Base-by-base conservation (phyloP, 2,888 invertebrate genomes). In the Teinopalpus imperialis region DNA sequence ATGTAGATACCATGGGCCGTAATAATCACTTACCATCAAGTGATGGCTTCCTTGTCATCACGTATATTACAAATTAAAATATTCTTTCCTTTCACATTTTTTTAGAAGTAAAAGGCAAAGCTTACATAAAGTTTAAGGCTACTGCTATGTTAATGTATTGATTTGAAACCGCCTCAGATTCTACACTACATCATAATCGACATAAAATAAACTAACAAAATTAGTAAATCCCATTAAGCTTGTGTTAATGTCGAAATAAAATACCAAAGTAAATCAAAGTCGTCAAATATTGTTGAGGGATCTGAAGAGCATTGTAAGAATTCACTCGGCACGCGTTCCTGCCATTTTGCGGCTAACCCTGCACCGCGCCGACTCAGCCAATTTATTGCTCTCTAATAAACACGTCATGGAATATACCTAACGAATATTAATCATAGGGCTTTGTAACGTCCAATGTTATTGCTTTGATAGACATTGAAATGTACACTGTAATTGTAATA, bases 351-450 rank as follows among this genome's bases (percentile, higher is more conserved):
- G 83, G 81, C 67, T 68, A 71, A 72, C 74, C 71, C 63, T 54
- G 60, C 62, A 52, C 54, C 56, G 52, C 42, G 49, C 45, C 53
- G 56, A 59, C 58, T 57, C 52, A 56, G 52, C 58, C 63, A 70
- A 75, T 81, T 81, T 81, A 81, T 76, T 71, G 73, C 70, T 66
- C 64, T 63, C 74, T 85, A 83, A 85, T 85, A 83, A 82, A 83
- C 82, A 82, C 81, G 79, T 85, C 77, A 70, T 70, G 66, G 63
- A 66, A 66, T 66, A 63, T 66, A 70, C 68, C 71, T 78, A 81
- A 81, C 74, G 81, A 82, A 83, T 81, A 85, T 85, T 83, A 81
- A 83, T 83, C 81, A 74, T 76, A 51, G 51, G 63, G 68, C 72
- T 76, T 70, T 66, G 68, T 59, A 57, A 61, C 66, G 60, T 63